phyloP scores from a whole-genome alignment of 2,888 invertebrate species.

The Dryomyza anilis region DNA sequence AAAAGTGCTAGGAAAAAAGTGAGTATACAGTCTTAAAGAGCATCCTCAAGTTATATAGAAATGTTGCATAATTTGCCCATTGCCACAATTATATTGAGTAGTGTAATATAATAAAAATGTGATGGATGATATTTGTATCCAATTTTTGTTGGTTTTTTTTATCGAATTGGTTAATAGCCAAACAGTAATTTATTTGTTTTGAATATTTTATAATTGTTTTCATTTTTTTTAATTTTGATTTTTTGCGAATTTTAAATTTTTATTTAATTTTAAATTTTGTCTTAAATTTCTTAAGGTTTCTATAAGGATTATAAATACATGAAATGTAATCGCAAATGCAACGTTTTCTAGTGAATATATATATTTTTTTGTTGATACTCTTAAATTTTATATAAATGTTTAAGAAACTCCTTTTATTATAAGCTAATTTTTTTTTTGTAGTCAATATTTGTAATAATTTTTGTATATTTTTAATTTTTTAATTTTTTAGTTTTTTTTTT shows the following conservation, averaged over 20 bases:
- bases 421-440: constrained; percentile 8
- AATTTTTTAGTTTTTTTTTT: constrained; percentile 22
- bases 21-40: no score
- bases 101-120: no score
- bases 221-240: constrained; percentile 26
- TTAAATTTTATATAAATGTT: constrained; percentile 27
- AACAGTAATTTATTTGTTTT: no score
- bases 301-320: constrained; percentile 5
- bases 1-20: no score
- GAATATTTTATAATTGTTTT: constrained; percentile 1
- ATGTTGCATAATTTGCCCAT: no score
- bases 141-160: no score
- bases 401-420: constrained; percentile 20
- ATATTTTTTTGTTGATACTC: constrained; percentile 28
- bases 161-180: no score
- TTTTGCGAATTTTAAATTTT: constrained; percentile 21
- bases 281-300: constrained; percentile 9
- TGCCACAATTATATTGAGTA: no score
- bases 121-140: no score
- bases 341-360: constrained; percentile 30
- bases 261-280: constrained; percentile 8
- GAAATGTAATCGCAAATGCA: constrained; percentile 28
- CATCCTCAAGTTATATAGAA: no score
- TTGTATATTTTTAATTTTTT: constrained; percentile 12
- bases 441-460: constrained; percentile 20